Evolutionary conservation across 2,797 vertebrate species (phyloP).

Genomic region (Smutsia gigantea): DNA sequence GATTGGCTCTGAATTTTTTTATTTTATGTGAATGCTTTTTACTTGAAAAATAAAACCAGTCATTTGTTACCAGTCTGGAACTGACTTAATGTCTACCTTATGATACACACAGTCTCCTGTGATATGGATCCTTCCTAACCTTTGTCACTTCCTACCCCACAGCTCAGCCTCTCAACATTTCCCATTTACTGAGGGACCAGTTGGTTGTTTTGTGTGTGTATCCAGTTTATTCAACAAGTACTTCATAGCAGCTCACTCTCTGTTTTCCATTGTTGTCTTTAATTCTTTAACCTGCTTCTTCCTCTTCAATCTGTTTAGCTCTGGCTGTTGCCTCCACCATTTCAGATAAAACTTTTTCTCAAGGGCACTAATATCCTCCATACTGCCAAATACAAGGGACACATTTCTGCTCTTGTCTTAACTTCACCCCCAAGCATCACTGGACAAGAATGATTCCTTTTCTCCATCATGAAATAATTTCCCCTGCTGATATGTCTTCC

Average conservation of each 20-base stretch:
- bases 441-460: not conserved
- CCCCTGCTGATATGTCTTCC: not conserved
- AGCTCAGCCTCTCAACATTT: not conserved
- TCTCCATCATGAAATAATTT: not conserved
- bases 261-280: not conserved
- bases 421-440: not conserved
- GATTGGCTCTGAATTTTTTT: not conserved
- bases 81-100: not conserved
- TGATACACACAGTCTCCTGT: rapidly evolving
- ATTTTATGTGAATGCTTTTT: not conserved
- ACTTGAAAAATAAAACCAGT: not conserved
- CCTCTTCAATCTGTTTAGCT: not conserved
- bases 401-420: not conserved
- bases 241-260: not conserved
- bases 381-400: not conserved
- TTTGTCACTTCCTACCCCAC: not conserved
- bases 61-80: not conserved
- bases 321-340: not conserved
- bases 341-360: not conserved
- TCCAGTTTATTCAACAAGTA: not conserved
- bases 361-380: not conserved
- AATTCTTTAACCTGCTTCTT: not conserved
- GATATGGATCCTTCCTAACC: not conserved
- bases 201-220: not conserved
- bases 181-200: not conserved